Evolutionary conservation across 2,888 invertebrate species (phyloP).

Genomic region (Chydorus sphaericus): DNA sequence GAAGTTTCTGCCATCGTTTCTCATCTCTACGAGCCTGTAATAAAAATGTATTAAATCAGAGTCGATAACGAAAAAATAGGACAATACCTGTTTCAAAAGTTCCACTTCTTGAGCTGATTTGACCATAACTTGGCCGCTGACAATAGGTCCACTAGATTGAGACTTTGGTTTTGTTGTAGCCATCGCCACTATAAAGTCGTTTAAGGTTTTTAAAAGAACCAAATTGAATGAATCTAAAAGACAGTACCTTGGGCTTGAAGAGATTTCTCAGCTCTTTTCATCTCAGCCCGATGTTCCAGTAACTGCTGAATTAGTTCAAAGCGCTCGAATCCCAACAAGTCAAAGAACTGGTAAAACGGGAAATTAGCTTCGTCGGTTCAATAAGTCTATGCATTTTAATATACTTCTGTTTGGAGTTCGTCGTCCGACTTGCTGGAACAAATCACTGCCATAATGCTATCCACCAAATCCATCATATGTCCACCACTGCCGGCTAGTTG

Average conservation of each 20-base stretch:
- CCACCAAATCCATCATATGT: constrained; percentile 38
- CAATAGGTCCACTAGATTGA: constrained; percentile 16
- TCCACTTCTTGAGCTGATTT: constrained; percentile 70
- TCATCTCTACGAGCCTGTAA: constrained; percentile 59
- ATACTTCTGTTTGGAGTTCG: constrained; percentile 55
- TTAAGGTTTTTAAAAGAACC: background rate
- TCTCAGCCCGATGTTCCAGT: constrained; percentile 40
- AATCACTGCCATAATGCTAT: constrained; percentile 42
- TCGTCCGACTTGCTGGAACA: constrained; percentile 45
- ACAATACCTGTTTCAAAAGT: constrained; percentile 40
- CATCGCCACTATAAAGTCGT: background rate
- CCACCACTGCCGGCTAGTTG: constrained; percentile 36
- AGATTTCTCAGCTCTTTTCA: constrained; percentile 28
- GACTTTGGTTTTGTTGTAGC: constrained; percentile 4
- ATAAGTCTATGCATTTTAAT: constrained; percentile 1
- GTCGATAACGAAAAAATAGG: background rate
- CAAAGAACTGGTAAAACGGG: constrained; percentile 49
- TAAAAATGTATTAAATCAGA: background rate
- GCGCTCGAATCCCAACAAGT: constrained; percentile 71
- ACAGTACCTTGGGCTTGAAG: constrained; percentile 14
- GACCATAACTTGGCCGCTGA: constrained; percentile 66
- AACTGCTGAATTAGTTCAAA: constrained; percentile 57
- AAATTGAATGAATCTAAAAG: background rate
- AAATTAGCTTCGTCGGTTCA: background rate
- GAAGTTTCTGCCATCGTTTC: constrained; percentile 46